Evolutionary conservation across 2,888 invertebrate species (phyloP).

Genomic region (Drosophila picticornis): DNA sequence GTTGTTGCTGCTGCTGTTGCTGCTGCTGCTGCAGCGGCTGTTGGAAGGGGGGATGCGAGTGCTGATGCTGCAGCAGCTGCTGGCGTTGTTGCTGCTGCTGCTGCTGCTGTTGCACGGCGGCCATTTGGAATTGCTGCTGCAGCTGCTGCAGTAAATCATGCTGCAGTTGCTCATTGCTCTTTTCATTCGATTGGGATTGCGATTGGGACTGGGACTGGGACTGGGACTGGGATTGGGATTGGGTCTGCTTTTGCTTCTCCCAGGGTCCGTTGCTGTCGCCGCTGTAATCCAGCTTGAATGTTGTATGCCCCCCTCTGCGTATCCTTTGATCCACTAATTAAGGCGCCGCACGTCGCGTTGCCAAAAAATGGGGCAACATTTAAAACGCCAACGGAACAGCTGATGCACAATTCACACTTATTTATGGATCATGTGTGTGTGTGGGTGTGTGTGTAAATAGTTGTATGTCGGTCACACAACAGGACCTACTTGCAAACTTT

Average conservation of each 20-base stretch:
- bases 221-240: conserved; percentile 35
- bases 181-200: conserved; percentile 27
- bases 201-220: conserved; percentile 21
- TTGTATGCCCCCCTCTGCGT: conserved; percentile 25
- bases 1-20: conserved; percentile 62
- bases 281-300: conserved; percentile 82
- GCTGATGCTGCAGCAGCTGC: conserved; percentile 74
- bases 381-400: conserved; percentile 51
- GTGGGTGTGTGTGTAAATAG: conserved; percentile 16
- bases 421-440: conserved; percentile 36
- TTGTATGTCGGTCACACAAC: conserved; percentile 54
- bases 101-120: conserved; percentile 63
- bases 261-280: conserved; percentile 82
- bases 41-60: conserved; percentile 77
- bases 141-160: conserved; percentile 74
- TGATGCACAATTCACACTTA: conserved; percentile 61
- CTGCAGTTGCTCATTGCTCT: conserved; percentile 61
- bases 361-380: conserved; percentile 52
- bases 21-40: conserved; percentile 58
- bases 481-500: conserved; percentile 37
- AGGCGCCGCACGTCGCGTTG: conserved; percentile 48
- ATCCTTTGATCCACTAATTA: conserved; percentile 26
- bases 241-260: conserved; percentile 80
- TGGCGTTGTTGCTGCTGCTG: conserved; percentile 63
- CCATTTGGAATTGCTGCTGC: conserved; percentile 70